Base-by-base conservation (phyloP, 1,140 invertebrate genomes). In the Chlorops oryzae region DNA sequence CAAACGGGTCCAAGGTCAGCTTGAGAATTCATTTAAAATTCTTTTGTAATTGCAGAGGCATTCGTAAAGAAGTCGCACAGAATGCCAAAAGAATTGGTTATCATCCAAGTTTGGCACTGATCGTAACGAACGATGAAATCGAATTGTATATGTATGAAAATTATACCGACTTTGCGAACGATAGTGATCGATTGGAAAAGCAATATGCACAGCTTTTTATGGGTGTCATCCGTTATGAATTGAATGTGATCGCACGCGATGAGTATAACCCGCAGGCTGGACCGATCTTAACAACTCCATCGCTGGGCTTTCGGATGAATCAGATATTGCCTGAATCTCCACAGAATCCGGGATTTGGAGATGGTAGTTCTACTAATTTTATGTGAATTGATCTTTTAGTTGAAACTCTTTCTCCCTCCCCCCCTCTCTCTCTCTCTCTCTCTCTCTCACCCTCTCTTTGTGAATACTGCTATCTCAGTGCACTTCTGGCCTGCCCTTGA, bases 61-160 rank as follows among this genome's bases (percentile, higher is more conserved):
- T 98, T 1, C 67, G 71, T 27, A 59, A 70, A 10, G 97, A 99
- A 81, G 75, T 96, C 2, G 71, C 71, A 23, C 86, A 95, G 62
- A 93, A 96, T 74, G 81, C 96, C 0, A 75, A 80, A 47, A 77
- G 93, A 52, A 73, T 99, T 2, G 86, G 91, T 53, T 80, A 89
- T 67, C 94, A 97, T 76, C 81, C 95, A 0, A 92, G 87, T 45
- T 81, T 99, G 37, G 82, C 90, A 0, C 48, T 96, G 2, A 90
- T 91, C 85, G 87, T 92, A 12, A 92, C 90, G 2, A 99, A 98
- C 69, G 98, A 99, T 73, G 96, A 99, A 74, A 98, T 98, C 68
- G 96, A 98, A 80, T 84, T 81, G 27, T 93, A 89, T 2, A 72
- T 98, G 9, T 76, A 80, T 25, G 81, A 80, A 22, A 86, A 92